These are phyloP conservation scores for Acanthornis magna DNA, from an alignment of 2,797 vertebrate genomes.

Conservation along the genomic window DNA sequence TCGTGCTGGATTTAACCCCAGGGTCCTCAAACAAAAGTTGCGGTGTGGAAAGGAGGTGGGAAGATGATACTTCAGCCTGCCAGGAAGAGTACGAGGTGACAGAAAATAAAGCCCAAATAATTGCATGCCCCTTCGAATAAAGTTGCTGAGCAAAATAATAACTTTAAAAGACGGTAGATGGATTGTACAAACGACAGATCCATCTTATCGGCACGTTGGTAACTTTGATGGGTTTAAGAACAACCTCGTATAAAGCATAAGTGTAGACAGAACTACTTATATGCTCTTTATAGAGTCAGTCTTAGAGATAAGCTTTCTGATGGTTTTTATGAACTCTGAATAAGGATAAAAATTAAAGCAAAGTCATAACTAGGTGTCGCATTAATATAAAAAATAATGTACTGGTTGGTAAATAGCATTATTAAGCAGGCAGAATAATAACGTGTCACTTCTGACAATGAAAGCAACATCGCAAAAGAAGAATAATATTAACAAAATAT, in stretches of 20 bases:
- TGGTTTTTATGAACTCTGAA: neutral
- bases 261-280: neutral
- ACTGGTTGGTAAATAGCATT: constrained; percentile 68
- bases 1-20: constrained; percentile 34
- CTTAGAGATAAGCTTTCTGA: constrained; percentile 19
- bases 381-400: constrained; percentile 60
- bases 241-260: neutral
- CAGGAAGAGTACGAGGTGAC: neutral
- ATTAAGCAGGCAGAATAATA: constrained; percentile 67
- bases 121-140: neutral
- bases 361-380: constrained; percentile 49
- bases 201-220: neutral
- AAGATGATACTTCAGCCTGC: constrained; percentile 19
- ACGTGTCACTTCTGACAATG: constrained; percentile 33
- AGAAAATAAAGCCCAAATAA: constrained; percentile 41
- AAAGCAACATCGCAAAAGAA: constrained; percentile 43
- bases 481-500: constrained; percentile 68
- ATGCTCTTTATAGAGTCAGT: neutral
- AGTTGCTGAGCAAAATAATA: constrained; percentile 20
- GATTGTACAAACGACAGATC: neutral
- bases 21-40: constrained; percentile 62
- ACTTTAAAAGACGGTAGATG: neutral
- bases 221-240: neutral
- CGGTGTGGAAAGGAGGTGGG: neutral
- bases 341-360: constrained; percentile 58